These are phyloP conservation scores for Acrocera orbiculus DNA, from an alignment of 2,888 invertebrate genomes.

Conservation along the genomic window DNA sequence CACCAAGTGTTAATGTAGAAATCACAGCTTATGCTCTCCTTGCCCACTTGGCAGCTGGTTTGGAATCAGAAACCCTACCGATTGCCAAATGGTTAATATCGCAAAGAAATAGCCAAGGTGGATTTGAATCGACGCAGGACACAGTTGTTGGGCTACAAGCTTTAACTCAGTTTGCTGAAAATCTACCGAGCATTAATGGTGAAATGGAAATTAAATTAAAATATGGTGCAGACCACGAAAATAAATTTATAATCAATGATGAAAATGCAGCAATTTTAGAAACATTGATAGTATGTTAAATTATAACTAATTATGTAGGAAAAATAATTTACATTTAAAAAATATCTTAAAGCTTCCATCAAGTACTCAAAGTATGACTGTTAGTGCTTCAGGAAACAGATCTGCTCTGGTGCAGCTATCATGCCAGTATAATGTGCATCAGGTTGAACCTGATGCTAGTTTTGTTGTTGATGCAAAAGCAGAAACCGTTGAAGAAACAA, in stretches of 20 bases:
- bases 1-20: constrained; percentile 53
- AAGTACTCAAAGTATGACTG: constrained; percentile 42
- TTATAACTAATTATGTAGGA: background rate
- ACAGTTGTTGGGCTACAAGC: constrained; percentile 59
- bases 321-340: background rate
- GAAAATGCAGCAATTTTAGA: constrained; percentile 71
- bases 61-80: constrained; percentile 27
- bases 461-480: constrained; percentile 73
- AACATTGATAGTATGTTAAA: constrained; percentile 46
- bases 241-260: constrained; percentile 37
- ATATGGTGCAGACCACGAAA: constrained; percentile 14
- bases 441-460: constrained; percentile 72
- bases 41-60: constrained; percentile 38
- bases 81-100: constrained; percentile 55
- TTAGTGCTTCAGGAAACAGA: constrained; percentile 65
- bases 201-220: constrained; percentile 21
- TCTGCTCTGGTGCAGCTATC: constrained; percentile 60
- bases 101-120: constrained; percentile 48
- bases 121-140: constrained; percentile 61
- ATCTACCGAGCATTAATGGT: no score
- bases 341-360: constrained; percentile 17
- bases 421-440: constrained; percentile 67
- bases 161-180: constrained; percentile 44
- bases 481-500: constrained; percentile 41
- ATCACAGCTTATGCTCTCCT: constrained; percentile 79